Evolutionary conservation across 2,113 vertebrate species (phyloP).

Genomic region (Oncorhynchus gorbuscha): DNA sequence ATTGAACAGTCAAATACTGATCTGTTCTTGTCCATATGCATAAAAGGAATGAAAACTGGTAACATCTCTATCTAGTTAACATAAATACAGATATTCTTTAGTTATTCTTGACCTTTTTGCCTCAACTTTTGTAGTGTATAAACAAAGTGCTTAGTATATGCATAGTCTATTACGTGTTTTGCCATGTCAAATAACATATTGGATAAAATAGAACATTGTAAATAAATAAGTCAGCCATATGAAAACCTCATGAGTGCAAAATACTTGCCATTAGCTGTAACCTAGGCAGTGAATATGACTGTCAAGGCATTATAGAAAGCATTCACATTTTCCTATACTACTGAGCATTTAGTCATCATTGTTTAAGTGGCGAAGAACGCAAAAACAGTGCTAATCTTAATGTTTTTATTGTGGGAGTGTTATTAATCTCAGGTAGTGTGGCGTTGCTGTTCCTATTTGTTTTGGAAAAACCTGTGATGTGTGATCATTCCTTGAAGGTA

Average conservation of each 20-base stretch:
- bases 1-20: slow-evolving; percentile 71
- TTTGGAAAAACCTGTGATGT: slow-evolving; percentile 80
- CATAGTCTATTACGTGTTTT: slow-evolving; percentile 83
- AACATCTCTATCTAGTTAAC: slow-evolving; percentile 75
- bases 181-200: slow-evolving; percentile 79
- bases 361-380: slow-evolving; percentile 74
- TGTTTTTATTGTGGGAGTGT: slow-evolving; percentile 41
- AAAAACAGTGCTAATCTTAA: slow-evolving; percentile 45
- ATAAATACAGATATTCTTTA: slow-evolving; percentile 80
- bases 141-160: slow-evolving; percentile 81
- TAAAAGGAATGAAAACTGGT: slow-evolving; percentile 83
- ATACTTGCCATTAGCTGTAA: slow-evolving; percentile 77
- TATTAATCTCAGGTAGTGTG: slow-evolving; percentile 27
- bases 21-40: slow-evolving; percentile 70
- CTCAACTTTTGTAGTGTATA: slow-evolving; percentile 60
- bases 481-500: slow-evolving; percentile 78
- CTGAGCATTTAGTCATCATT: slow-evolving; percentile 64
- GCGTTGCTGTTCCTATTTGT: slow-evolving; percentile 42
- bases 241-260: slow-evolving; percentile 81
- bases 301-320: slow-evolving; percentile 76
- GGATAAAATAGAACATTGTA: slow-evolving; percentile 85
- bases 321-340: slow-evolving; percentile 63
- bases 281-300: slow-evolving; percentile 76
- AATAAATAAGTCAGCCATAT: slow-evolving; percentile 81
- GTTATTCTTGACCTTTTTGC: slow-evolving; percentile 63